Evolutionary conservation across 2,113 vertebrate species (phyloP).

Genomic region (Ondatra zibethicus): DNA sequence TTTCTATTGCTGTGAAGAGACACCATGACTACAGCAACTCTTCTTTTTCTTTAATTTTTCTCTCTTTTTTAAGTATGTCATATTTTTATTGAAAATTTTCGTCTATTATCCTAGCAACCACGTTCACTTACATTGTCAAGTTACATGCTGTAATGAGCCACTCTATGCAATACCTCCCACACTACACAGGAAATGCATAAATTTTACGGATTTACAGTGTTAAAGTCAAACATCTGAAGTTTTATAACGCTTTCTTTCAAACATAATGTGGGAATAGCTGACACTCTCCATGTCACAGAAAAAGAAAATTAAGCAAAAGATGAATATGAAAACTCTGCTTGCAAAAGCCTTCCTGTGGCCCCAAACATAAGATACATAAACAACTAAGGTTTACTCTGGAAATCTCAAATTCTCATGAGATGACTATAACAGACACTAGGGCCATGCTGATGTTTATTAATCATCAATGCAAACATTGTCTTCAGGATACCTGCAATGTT

Average conservation of each 20-base stretch:
- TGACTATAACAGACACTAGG: background rate
- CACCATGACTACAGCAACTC: background rate
- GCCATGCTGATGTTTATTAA: background rate
- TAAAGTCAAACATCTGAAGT: background rate
- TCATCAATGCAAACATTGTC: background rate
- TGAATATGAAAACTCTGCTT: background rate
- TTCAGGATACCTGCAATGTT: slow-evolving; percentile 29
- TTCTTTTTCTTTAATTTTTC: background rate
- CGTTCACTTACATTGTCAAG: background rate
- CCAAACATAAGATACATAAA: background rate
- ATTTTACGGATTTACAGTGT: background rate
- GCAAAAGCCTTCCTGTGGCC: background rate
- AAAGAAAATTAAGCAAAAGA: background rate
- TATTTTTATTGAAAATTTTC: slow-evolving; percentile 54
- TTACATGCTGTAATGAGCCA: background rate
- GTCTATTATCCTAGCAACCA: background rate
- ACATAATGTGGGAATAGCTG: background rate
- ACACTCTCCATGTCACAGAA: background rate
- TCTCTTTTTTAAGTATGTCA: slow-evolving; percentile 15
- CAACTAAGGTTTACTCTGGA: background rate
- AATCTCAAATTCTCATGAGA: background rate
- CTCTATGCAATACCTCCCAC: background rate
- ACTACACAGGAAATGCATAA: background rate
- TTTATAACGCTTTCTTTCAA: slow-evolving; percentile 2
- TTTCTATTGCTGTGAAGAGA: background rate